Evolutionary conservation across 2,888 invertebrate species (phyloP).

Genomic region (Gnatocerus cornutus): DNA sequence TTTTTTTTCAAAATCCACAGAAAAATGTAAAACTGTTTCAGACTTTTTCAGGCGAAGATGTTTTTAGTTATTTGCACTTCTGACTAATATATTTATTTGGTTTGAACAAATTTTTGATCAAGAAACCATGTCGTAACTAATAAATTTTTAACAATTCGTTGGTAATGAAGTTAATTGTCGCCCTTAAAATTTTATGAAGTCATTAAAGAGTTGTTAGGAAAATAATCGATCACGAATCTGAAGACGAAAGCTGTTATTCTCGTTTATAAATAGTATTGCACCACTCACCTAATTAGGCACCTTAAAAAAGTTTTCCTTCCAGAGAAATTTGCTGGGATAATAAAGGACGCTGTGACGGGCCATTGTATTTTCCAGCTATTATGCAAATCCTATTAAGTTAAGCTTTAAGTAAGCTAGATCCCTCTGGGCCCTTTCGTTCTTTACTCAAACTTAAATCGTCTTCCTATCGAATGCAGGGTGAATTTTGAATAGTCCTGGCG

Average conservation of each 20-base stretch:
- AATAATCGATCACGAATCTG: slow-evolving; percentile 22
- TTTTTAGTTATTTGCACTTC: too few species aligned
- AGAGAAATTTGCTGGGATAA: background rate
- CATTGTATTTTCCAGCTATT: slow-evolving; percentile 32
- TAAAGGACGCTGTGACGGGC: background rate
- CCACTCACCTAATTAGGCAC: background rate
- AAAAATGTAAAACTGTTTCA: too few species aligned
- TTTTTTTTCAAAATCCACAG: too few species aligned
- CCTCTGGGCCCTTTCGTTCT: slow-evolving; percentile 23
- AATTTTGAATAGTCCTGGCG: slow-evolving; percentile 27
- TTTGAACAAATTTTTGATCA: too few species aligned
- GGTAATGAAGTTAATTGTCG: slow-evolving; percentile 15
- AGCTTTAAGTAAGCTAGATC: slow-evolving; percentile 30
- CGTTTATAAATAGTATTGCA: background rate
- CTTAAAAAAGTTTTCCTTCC: background rate
- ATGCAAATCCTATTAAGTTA: slow-evolving; percentile 33
- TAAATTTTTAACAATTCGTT: slow-evolving; percentile 33
- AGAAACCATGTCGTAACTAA: slow-evolving; percentile 24
- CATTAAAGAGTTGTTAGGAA: slow-evolving; percentile 29
- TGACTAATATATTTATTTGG: too few species aligned
- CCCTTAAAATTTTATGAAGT: slow-evolving; percentile 24
- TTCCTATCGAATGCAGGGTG: slow-evolving; percentile 36
- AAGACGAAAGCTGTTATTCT: slow-evolving; percentile 19
- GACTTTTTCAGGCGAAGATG: too few species aligned
- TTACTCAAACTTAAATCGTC: slow-evolving; percentile 22